Evolutionary conservation across 2,888 invertebrate genomes (phyloP).

Genomic region (Allygus modestus): DNA sequence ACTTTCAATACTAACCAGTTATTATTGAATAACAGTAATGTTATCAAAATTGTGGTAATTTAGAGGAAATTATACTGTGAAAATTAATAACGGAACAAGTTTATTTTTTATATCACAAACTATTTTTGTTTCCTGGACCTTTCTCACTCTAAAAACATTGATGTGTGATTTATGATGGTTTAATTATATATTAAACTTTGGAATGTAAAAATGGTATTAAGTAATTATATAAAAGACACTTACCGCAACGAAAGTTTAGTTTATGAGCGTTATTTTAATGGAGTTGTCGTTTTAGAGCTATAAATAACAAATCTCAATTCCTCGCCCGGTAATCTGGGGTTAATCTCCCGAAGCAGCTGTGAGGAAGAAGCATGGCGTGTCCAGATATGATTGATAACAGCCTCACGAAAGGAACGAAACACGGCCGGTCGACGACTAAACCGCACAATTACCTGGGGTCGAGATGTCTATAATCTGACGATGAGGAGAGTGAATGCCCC

Average conservation of each 20-base stretch:
- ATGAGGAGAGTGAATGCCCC: slow-evolving; percentile 12
- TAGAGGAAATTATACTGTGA: no score
- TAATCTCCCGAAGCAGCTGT: slow-evolving; percentile 28
- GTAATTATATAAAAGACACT: slow-evolving; percentile 8
- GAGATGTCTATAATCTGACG: slow-evolving; percentile 45
- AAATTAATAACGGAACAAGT: no score
- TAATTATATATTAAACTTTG: no score
- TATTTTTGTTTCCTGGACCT: no score
- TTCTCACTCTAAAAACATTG: no score
- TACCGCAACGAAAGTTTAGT: neutral
- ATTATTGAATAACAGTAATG: no score
- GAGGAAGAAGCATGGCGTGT: slow-evolving; percentile 45
- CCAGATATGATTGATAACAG: slow-evolving; percentile 52
- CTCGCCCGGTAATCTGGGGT: slow-evolving; percentile 10
- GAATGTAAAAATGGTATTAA: no score
- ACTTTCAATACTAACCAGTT: no score
- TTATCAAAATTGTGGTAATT: no score
- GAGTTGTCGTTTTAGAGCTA: slow-evolving; percentile 31
- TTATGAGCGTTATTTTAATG: slow-evolving; percentile 12
- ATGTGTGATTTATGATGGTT: no score
- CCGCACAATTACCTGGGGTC: slow-evolving; percentile 14
- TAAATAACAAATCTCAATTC: slow-evolving; percentile 45
- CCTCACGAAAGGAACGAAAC: slow-evolving; percentile 16
- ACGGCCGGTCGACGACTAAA: neutral
- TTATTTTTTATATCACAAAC: no score